A percentile compares a stretch with the other conserved stretches of the same genome.
Conservation (phyloP, 2,797 vertebrate genomes). For the Australoheros facetus region DNA sequence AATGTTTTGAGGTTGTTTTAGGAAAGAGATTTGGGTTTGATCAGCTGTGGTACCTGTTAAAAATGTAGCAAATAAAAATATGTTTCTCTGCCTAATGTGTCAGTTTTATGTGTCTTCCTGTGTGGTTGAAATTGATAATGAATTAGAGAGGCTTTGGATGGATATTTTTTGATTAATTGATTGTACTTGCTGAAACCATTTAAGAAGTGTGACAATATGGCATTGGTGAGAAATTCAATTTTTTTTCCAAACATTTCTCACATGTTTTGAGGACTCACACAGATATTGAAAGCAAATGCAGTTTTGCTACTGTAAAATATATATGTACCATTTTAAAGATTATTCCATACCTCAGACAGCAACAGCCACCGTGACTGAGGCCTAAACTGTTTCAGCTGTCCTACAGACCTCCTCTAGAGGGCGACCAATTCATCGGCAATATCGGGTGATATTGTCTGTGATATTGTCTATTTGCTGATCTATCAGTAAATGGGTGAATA, state of each 20-base stretch:
- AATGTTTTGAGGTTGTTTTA: conserved; percentile 31
- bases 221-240: not conserved
- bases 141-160: not conserved
- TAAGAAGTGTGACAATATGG: not conserved
- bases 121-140: not conserved
- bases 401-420: not conserved
- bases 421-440: not conserved
- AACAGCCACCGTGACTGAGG: not conserved
- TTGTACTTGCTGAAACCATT: not conserved
- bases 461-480: not conserved
- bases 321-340: not conserved
- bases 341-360: not conserved
- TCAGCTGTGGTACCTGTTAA: conserved; percentile 15
- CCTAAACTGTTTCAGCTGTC: not conserved
- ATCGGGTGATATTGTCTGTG: not conserved
- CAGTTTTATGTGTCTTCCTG: not conserved
- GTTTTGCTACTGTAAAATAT: not conserved
- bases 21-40: conserved; percentile 15
- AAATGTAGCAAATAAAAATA: not conserved
- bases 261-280: not conserved
- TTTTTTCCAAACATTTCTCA: not conserved
- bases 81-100: not conserved
- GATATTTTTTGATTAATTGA: not conserved
- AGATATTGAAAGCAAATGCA: not conserved
- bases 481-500: not conserved